Base-by-base conservation (phyloP, 2,113 vertebrate genomes). In the Plotosus lineatus region DNA sequence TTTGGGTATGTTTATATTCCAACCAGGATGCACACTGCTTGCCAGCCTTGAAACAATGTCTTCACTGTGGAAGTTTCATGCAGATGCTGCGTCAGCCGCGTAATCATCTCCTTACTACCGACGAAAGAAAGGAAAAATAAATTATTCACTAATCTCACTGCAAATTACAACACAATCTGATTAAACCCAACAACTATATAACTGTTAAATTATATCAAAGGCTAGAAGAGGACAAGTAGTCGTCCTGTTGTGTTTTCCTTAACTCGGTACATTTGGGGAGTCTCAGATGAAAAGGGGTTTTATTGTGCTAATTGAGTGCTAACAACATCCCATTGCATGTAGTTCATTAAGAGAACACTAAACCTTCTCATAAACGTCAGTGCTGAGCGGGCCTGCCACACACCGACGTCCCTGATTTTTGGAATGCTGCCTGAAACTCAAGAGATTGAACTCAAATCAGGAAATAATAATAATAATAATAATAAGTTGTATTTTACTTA, bases 361-460 rank as follows among this genome's bases (percentile, higher is more conserved):
- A 92, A 92, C 80, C n/a, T 87, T 75, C 87, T 83, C 82, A 89
- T 91, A 90, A 91, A 91, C 80, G 88, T 90, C 88, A 89, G 58
- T 51, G 60, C 79, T 58, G 46, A 84, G 75, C 83, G 85, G 65
- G 69, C 42, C 73, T 85, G 86, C 79, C 84, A 87, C 84, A 83
- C 71, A 48, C 77, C 68, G 66, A 66, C 69, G 74, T 80, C 44
- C 31, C 44, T 36, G 84, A 76, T 86, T 78, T 72, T 71, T 82
- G n/a, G n/a, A 76, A 61, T 51, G 60, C 46, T 75, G 28, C 69
- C 28, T 73, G 46, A 72, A 33, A 51, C 42, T 53, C 3, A n/a
- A 42, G n/a, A 78, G 61, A 50, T 50, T 61, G 21, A 50, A 55
- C 58, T 46, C 56, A 83, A 58, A 55, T 10, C 15, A 50, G 36